Conservation (phyloP, 2,113 vertebrate species). For the Cryptoleucopteryx plumbea region DNA sequence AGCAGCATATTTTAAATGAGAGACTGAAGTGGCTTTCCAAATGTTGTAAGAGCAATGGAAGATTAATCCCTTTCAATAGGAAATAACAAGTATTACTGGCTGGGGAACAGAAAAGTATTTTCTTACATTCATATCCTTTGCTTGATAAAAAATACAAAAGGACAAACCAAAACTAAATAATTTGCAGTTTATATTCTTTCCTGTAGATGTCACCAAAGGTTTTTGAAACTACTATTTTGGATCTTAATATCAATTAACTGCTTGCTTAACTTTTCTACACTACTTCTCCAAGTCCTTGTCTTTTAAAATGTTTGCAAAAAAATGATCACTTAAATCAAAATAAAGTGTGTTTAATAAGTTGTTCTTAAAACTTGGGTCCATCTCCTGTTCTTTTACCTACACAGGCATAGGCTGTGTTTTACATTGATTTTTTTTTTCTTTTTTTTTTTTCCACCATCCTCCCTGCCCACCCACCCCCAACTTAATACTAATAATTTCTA, state of each 20-base stretch:
- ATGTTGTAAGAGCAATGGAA: neutral
- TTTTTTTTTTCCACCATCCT: rapidly evolving
- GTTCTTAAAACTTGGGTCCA: neutral
- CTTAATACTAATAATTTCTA: neutral
- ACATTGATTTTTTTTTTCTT: rapidly evolving
- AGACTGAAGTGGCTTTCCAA: neutral
- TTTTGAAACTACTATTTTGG: neutral
- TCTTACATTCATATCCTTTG: neutral
- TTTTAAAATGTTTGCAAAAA: neutral
- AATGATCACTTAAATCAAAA: neutral
- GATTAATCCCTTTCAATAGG: neutral
- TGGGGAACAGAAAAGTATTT: neutral
- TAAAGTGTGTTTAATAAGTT: neutral
- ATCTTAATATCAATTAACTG: neutral
- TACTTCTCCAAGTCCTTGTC: neutral
- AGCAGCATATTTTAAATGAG: neutral
- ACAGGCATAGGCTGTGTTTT: neutral
- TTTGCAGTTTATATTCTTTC: constrained; percentile 1
- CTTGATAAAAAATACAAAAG: neutral
- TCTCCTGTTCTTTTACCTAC: neutral
- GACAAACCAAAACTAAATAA: neutral
- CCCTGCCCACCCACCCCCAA: neutral
- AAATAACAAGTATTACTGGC: neutral
- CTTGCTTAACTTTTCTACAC: neutral
- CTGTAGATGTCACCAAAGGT: constrained; percentile 29